Conservation (phyloP, 2,888 invertebrate genomes). For the Hedychridium roseum region DNA sequence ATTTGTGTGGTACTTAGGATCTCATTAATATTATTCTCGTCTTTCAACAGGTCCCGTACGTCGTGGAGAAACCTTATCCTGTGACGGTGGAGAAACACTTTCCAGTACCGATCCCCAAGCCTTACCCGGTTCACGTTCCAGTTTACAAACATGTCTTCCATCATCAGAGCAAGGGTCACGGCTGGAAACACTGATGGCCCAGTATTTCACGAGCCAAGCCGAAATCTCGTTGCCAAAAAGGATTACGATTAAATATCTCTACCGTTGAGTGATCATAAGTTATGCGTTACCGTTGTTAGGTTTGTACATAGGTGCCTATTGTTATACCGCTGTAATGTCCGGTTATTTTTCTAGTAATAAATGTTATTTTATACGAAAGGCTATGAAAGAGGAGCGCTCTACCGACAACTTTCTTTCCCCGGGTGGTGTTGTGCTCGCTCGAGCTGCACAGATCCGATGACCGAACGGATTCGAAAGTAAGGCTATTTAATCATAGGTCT, state of each 20-base stretch:
- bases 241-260: constrained; percentile 3
- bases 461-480: constrained; percentile 27
- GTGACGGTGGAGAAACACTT: constrained; percentile 68
- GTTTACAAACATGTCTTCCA: constrained; percentile 66
- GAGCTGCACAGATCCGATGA: constrained; percentile 4
- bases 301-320: constrained; percentile 39
- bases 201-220: constrained; percentile 1
- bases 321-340: constrained; percentile 14
- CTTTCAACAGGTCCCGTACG: constrained; percentile 65
- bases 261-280: background rate
- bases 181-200: constrained; percentile 47
- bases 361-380: constrained; percentile 15
- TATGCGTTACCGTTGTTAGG: constrained; percentile 11
- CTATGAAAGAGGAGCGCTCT: no score
- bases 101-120: constrained; percentile 67
- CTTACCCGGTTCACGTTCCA: constrained; percentile 69
- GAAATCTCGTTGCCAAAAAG: constrained; percentile 29
- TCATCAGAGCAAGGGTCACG: constrained; percentile 51
- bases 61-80: constrained; percentile 69
- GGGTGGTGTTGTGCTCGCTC: background rate
- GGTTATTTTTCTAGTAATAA: constrained; percentile 27
- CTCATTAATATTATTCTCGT: no score
- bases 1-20: no score
- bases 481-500: background rate
- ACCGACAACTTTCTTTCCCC: constrained; percentile 9